Evolutionary conservation across 2,797 vertebrate genomes (phyloP).

Genomic region (Octomys mimax): DNA sequence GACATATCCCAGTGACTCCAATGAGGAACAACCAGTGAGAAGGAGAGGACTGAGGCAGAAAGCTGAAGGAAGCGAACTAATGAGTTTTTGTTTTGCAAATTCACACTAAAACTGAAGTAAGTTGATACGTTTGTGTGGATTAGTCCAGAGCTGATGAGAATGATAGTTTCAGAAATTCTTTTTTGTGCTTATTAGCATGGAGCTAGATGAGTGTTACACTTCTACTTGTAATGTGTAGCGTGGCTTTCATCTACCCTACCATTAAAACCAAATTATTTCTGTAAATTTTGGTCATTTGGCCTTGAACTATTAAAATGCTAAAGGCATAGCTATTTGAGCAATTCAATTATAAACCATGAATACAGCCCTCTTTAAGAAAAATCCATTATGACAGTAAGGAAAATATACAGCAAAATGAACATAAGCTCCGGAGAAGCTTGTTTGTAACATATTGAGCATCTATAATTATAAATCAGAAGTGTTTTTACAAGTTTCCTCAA

Average conservation of each 20-base stretch:
- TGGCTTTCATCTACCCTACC: neutral
- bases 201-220: neutral
- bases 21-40: neutral
- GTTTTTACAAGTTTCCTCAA: neutral
- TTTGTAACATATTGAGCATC: neutral
- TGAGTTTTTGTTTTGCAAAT: neutral
- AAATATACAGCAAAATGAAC: neutral
- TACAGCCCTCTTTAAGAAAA: neutral
- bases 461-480: neutral
- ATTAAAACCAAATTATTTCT: constrained; percentile 14
- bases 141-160: neutral
- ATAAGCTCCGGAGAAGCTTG: neutral
- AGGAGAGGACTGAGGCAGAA: neutral
- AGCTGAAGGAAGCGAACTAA: neutral
- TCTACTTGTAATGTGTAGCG: neutral
- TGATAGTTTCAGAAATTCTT: neutral
- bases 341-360: constrained; percentile 23
- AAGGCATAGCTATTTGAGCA: neutral
- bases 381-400: neutral
- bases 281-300: neutral
- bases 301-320: neutral
- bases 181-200: neutral
- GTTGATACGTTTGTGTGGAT: neutral
- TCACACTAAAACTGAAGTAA: neutral
- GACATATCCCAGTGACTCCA: neutral